Conservation (phyloP, 1,140 invertebrate species). For the Drosophila persimilis region DNA sequence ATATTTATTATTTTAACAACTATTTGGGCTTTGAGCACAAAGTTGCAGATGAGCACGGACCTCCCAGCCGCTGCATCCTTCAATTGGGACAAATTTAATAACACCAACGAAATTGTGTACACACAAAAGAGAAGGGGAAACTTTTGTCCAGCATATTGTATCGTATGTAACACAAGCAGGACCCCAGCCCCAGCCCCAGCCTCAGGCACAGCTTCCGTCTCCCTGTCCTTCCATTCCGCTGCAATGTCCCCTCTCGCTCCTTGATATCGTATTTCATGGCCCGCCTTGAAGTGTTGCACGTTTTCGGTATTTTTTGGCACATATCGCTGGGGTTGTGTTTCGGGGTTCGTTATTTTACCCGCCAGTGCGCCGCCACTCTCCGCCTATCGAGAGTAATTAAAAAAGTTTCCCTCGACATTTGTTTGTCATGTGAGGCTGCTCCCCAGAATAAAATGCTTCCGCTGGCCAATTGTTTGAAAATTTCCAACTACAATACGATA, state of each 20-base stretch:
- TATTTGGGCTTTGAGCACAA: too few species aligned
- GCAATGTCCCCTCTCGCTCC: not conserved
- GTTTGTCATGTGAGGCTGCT: conserved; percentile 26
- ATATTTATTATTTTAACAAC: too few species aligned
- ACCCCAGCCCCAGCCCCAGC: not conserved
- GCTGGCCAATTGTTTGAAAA: not conserved
- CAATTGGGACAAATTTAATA: conserved; percentile 16
- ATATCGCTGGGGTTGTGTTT: conserved; percentile 26
- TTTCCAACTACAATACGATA: conserved; percentile 21
- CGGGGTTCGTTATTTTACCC: not conserved
- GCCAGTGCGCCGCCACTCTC: conserved; percentile 7
- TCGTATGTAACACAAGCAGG: conserved; percentile 8
- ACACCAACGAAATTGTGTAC: not conserved
- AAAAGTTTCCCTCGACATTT: conserved; percentile 53
- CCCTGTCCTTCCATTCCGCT: not conserved
- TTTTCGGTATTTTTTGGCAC: conserved; percentile 30
- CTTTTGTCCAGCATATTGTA: not conserved
- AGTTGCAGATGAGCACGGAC: not conserved
- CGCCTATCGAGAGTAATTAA: conserved; percentile 49
- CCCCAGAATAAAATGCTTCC: conserved; percentile 5
- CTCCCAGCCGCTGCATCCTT: conserved; percentile 5
- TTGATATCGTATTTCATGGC: conserved; percentile 36
- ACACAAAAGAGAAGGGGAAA: conserved; percentile 1
- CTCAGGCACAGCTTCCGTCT: too few species aligned
- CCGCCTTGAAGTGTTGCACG: conserved; percentile 42